phyloP scores from a whole-genome alignment of 2,888 invertebrate genomes.

The Hermaeophaga mercurialis region DNA sequence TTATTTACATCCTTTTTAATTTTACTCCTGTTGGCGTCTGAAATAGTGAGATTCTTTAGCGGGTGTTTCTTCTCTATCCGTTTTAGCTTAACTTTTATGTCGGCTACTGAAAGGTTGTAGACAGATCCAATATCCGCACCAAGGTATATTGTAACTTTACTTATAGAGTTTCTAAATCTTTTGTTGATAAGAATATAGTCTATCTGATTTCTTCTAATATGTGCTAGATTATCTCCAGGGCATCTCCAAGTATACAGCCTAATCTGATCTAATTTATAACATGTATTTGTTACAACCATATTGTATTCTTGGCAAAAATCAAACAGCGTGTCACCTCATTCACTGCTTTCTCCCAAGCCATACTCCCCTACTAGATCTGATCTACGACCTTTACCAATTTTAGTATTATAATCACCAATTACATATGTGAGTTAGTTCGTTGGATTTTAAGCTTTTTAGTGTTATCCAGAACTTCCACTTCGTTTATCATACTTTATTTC shows the following conservation, averaged over 20 bases:
- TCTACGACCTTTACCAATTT: too few relatives aligned
- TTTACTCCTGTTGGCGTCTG: background rate
- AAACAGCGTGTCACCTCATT: too few relatives aligned
- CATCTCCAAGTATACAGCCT: constrained; percentile 14
- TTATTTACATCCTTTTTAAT: background rate
- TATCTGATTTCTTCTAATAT: constrained; percentile 15
- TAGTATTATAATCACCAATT: too few relatives aligned
- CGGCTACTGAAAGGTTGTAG: background rate
- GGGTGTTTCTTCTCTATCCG: constrained; percentile 6
- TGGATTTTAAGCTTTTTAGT: too few relatives aligned
- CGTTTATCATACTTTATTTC: too few relatives aligned
- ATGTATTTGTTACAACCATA: background rate
- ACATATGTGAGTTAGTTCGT: too few relatives aligned
- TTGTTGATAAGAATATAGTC: background rate
- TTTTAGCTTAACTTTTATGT: constrained; percentile 10
- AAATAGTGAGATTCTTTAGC: background rate
- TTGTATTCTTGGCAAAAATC: background rate
- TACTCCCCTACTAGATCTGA: too few relatives aligned
- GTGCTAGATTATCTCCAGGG: constrained; percentile 4
- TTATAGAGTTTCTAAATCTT: constrained; percentile 9
- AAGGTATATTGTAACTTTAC: constrained; percentile 1
- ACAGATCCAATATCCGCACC: constrained; percentile 16
- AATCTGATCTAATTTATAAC: background rate
- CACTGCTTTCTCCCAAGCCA: too few relatives aligned
- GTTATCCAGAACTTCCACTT: too few relatives aligned